These are phyloP conservation scores for Eucidaris tribuloides DNA, from an alignment of 35 echinoderm and acorn worm genomes.

Conservation along the genomic window DNA sequence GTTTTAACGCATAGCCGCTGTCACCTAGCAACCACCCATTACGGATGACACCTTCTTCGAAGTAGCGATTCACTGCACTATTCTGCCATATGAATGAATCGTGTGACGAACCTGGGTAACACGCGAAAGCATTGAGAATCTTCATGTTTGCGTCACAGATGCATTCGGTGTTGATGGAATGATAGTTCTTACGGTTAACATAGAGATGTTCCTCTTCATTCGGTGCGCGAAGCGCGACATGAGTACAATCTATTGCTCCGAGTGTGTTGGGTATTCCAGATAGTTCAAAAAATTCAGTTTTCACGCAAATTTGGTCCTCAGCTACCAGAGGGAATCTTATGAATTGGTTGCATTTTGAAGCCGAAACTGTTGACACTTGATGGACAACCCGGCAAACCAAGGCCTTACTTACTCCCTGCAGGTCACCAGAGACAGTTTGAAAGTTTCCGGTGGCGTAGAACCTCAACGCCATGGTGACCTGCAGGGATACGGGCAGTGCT, in stretches of 20 bases:
- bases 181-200: slow-evolving; percentile 1
- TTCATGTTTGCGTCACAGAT: not conserved
- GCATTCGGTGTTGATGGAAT: not conserved
- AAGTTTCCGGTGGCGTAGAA: too few relatives aligned
- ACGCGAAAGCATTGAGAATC: not conserved
- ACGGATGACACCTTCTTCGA: not conserved
- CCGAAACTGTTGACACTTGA: not conserved
- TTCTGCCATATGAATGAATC: not conserved
- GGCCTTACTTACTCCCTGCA: not conserved
- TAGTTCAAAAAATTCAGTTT: not conserved
- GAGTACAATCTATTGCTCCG: not conserved
- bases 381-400: not conserved
- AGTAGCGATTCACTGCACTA: not conserved
- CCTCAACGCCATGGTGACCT: too few relatives aligned
- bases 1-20: not conserved
- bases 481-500: too few relatives aligned
- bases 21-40: not conserved
- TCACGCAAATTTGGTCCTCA: not conserved
- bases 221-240: not conserved
- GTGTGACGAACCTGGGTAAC: not conserved
- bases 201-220: not conserved
- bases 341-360: not conserved
- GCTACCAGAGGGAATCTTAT: not conserved
- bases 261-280: not conserved
- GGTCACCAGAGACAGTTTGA: too few relatives aligned